Evolutionary conservation across 2,797 vertebrate species (phyloP), one percentile per base, ranked within the genome.

Genomic region (Etheostoma nigrum): DNA sequence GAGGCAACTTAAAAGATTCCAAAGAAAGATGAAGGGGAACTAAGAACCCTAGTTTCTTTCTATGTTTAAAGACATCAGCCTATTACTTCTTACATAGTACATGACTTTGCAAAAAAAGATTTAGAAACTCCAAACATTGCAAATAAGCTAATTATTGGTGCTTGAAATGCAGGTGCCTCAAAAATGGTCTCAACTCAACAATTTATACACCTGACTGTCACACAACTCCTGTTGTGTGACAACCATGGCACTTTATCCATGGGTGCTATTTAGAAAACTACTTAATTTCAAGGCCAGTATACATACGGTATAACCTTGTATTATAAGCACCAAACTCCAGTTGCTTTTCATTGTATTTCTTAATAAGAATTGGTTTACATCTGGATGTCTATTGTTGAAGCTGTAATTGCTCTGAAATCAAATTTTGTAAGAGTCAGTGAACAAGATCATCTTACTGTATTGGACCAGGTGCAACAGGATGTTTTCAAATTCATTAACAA

Each of bases 91-190:
- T 71, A 14, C 42, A 27, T 67, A 27, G 10, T 55, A 13, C 23
- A 44, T 42, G n/a, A 48, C 23, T 45, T 76, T 36, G 58, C 40
- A 73, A 58, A 52, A 48, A 53, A 70, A 67, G 9, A 63, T 73
- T 65, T n/a, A 48, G 15, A 47, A 5, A 19, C 4, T 18, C 69
- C 27, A 10, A 16, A 30, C 23, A 18, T 36, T 67, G 19, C 9
- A 65, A 19, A 76, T 9, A 78, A n/a, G 57, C 25, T 30, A 47
- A 64, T 63, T 78, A 51, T 57, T 59, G 13, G n/a, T 54, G 19
- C 23, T 59, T 64, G 12, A 85, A 72, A 70, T 78, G 14, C n/a
- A 47, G 18, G 45, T 55, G 27, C 40, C 12, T 42, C 40, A 6
- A 33, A 47, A 61, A 76, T 66, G 5, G 11, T 19, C 44, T 59